phyloP scores from a whole-genome alignment of 2,113 vertebrate genomes.

The Candoia aspera region DNA sequence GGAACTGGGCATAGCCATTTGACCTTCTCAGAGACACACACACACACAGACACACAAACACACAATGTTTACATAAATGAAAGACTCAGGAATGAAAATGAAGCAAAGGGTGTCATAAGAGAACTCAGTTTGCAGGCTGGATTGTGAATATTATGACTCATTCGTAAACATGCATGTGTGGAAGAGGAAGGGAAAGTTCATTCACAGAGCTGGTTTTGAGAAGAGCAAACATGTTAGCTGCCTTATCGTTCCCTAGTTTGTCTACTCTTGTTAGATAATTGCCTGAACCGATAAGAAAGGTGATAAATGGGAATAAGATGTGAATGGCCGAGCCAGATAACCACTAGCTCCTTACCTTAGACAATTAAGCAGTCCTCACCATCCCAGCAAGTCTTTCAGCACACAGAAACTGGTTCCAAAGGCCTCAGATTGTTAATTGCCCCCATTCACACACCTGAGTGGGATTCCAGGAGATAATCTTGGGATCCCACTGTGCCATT shows the following conservation, averaged over 20 bases:
- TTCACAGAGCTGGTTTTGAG: neutral
- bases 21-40: slow-evolving; percentile 33
- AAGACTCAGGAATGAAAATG: slow-evolving; percentile 49
- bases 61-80: slow-evolving; percentile 52
- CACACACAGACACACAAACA: neutral
- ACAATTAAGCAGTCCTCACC: neutral
- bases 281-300: slow-evolving; percentile 10
- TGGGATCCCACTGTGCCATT: neutral
- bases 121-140: slow-evolving; percentile 38
- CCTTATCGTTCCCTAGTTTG: slow-evolving; percentile 20
- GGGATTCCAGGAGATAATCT: neutral
- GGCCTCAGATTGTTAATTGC: neutral
- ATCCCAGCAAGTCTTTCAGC: neutral
- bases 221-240: slow-evolving; percentile 18
- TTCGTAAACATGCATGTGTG: neutral
- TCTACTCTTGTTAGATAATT: slow-evolving; percentile 21
- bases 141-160: slow-evolving; percentile 20
- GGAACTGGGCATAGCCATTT: slow-evolving; percentile 53
- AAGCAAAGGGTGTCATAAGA: slow-evolving; percentile 63
- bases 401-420: neutral
- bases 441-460: neutral
- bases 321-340: neutral
- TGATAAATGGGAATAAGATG: slow-evolving; percentile 2
- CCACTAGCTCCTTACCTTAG: slow-evolving; percentile 6
- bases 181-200: slow-evolving; percentile 16